Percentiles rank a stretch among this genome's conserved stretches.
These are phyloP conservation scores for Rapana venosa DNA, from an alignment of 2,888 invertebrate species.

Conservation along the genomic window DNA sequence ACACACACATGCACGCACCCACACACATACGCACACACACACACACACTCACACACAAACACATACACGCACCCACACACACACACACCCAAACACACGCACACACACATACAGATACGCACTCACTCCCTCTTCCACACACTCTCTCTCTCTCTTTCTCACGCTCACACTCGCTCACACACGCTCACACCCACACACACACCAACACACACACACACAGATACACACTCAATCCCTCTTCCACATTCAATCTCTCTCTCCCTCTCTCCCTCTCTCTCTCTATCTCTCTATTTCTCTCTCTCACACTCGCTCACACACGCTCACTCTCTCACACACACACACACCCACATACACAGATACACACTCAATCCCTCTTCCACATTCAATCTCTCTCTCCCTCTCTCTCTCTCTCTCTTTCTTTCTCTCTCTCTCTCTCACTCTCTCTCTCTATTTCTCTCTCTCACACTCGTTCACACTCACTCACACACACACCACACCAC, in stretches of 20 bases:
- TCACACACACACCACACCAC: neutral
- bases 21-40: neutral
- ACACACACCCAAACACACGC: slow-evolving; percentile 2
- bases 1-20: neutral
- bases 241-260: too few species aligned
- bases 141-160: neutral
- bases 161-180: neutral
- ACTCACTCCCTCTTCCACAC: neutral
- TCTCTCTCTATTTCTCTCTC: neutral
- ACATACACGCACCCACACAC: neutral
- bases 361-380: neutral
- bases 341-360: neutral
- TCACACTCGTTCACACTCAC: neutral
- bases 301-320: neutral
- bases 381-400: too few species aligned
- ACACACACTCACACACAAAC: neutral
- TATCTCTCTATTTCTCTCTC: neutral
- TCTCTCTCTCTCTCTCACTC: slow-evolving; percentile 17
- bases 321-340: neutral
- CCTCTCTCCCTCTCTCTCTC: neutral
- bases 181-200: neutral
- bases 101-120: neutral
- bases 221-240: neutral
- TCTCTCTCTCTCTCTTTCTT: neutral
- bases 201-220: neutral